phyloP scores from a whole-genome alignment of 2,113 vertebrate species.

The Calcarius ornatus region DNA sequence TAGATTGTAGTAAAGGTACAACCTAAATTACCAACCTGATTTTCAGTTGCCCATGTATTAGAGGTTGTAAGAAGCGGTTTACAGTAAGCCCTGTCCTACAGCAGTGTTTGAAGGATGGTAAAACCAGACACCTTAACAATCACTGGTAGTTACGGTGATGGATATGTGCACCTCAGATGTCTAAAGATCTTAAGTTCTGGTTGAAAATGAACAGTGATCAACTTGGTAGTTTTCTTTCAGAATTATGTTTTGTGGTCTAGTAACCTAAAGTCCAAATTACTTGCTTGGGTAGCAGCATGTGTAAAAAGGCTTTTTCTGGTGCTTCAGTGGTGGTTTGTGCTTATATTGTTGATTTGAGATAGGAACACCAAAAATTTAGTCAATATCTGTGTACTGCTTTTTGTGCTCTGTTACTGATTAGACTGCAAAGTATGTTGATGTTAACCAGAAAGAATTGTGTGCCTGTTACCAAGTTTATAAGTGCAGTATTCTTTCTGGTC shows the following conservation, averaged over 20 bases:
- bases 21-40: not conserved
- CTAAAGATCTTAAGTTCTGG: not conserved
- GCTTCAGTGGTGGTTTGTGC: not conserved
- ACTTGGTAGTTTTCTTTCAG: not conserved
- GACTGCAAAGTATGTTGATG: not conserved
- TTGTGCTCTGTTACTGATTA: not conserved
- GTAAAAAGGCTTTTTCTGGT: not conserved
- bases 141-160: not conserved
- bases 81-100: not conserved
- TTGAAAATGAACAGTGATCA: not conserved
- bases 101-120: not conserved
- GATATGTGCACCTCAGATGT: not conserved
- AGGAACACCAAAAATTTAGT: not conserved
- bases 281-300: not conserved
- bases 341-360: not conserved
- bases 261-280: not conserved
- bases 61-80: not conserved
- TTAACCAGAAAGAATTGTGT: not conserved
- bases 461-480: not conserved
- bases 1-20: not conserved
- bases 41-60: not conserved
- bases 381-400: not conserved
- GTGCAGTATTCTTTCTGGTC: not conserved
- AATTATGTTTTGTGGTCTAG: not conserved
- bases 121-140: not conserved